phyloP scores from a whole-genome alignment of 2,113 vertebrate genomes.

The Podarcis muralis region DNA sequence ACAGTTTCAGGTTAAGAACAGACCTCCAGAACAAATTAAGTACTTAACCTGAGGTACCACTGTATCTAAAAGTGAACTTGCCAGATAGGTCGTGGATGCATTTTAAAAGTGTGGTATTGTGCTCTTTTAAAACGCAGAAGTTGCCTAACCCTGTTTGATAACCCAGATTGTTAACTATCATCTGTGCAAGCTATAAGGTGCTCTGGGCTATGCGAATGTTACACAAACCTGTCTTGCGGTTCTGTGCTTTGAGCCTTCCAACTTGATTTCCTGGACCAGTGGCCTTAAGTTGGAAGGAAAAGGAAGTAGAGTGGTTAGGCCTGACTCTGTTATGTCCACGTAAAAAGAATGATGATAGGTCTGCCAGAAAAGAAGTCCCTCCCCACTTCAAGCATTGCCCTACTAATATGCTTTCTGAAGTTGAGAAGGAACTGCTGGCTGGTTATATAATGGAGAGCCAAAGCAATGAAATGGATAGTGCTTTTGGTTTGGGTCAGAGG shows the following conservation, averaged over 20 bases:
- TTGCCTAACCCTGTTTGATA: not conserved
- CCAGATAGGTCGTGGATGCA: not conserved
- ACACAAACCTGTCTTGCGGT: too few relatives aligned
- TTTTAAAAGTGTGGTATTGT: not conserved
- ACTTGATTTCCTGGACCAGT: too few relatives aligned
- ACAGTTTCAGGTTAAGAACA: too few relatives aligned
- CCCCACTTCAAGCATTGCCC: not conserved
- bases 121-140: not conserved
- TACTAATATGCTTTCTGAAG: not conserved
- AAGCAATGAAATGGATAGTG: not conserved
- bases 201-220: too few relatives aligned
- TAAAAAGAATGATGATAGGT: too few relatives aligned
- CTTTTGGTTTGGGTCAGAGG: not conserved
- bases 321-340: too few relatives aligned
- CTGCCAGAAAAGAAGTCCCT: not conserved
- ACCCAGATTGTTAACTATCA: not conserved
- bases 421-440: not conserved
- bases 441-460: not conserved
- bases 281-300: too few relatives aligned
- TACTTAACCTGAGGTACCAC: too few relatives aligned
- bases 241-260: too few relatives aligned
- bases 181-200: not conserved
- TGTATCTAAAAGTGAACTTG: not conserved
- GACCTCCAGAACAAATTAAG: too few relatives aligned
- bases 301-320: too few relatives aligned